Evolutionary conservation across 2,888 invertebrate genomes (phyloP).

Genomic region (Drosophila anceps): DNA sequence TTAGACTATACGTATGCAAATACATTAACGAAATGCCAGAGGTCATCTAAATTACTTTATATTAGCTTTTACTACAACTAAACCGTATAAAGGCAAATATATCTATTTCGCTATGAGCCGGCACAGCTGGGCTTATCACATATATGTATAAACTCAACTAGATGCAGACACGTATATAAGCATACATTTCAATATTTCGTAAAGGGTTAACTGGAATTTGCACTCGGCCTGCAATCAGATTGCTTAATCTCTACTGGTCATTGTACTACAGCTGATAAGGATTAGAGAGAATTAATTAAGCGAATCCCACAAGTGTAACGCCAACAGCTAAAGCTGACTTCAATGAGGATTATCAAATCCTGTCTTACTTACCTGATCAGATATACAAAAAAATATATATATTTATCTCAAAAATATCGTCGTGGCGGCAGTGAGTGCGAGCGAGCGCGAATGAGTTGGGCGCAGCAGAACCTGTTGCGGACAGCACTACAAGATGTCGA

Average conservation of each 20-base stretch:
- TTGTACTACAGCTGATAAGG: constrained; percentile 34
- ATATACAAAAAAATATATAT: constrained; percentile 5
- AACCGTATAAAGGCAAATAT: not conserved
- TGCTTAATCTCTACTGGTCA: constrained; percentile 34
- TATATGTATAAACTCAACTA: not conserved
- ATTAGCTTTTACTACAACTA: not conserved
- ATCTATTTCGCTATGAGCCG: not conserved
- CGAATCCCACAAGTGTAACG: constrained; percentile 1
- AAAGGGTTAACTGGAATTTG: constrained; percentile 49
- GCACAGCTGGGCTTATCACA: not conserved
- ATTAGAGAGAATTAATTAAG: not conserved
- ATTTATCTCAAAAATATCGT: constrained; percentile 21
- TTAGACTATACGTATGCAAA: not conserved
- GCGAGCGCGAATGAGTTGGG: constrained; percentile 12
- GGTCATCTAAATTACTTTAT: not conserved
- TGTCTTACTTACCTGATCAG: constrained; percentile 24
- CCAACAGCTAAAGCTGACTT: not conserved
- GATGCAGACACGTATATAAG: not conserved
- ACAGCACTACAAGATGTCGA: constrained; percentile 29
- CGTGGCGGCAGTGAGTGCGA: constrained; percentile 31
- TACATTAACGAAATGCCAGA: not conserved
- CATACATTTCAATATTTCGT: constrained; percentile 6
- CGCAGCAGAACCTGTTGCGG: constrained; percentile 58
- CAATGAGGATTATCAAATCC: not conserved
- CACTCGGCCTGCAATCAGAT: constrained; percentile 31